Conservation (phyloP, 2,797 vertebrate species). For the Gallinago solitaria region DNA sequence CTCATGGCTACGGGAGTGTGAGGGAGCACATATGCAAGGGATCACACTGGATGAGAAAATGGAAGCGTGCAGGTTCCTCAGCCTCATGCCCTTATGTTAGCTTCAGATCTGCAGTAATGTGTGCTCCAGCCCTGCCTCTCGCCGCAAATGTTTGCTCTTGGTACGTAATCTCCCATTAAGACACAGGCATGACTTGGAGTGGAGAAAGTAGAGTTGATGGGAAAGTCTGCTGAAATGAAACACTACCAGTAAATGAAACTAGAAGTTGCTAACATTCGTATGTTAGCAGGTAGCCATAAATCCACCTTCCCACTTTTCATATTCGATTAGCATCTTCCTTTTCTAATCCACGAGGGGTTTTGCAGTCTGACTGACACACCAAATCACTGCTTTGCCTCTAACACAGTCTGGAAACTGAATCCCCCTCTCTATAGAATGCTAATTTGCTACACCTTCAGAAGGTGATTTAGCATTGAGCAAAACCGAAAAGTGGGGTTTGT, state of each 20-base stretch:
- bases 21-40: not conserved
- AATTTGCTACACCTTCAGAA: not conserved
- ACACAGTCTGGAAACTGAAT: not conserved
- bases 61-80: not conserved
- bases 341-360: not conserved
- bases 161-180: accelerated
- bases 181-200: accelerated
- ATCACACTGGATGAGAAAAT: not conserved
- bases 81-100: not conserved
- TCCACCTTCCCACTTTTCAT: not conserved
- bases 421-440: not conserved
- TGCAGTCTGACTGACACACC: not conserved
- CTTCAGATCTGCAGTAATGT: not conserved
- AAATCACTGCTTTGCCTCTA: not conserved
- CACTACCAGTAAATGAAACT: not conserved
- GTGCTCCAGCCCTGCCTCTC: not conserved
- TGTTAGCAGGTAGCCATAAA: not conserved
- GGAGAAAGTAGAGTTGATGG: not conserved
- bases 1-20: not conserved
- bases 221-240: not conserved
- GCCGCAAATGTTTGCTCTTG: not conserved
- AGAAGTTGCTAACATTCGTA: not conserved
- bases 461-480: not conserved
- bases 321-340: not conserved
- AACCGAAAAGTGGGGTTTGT: not conserved